Base-by-base conservation (phyloP, 2,797 vertebrate species). In the Tadarida brasiliensis region DNA sequence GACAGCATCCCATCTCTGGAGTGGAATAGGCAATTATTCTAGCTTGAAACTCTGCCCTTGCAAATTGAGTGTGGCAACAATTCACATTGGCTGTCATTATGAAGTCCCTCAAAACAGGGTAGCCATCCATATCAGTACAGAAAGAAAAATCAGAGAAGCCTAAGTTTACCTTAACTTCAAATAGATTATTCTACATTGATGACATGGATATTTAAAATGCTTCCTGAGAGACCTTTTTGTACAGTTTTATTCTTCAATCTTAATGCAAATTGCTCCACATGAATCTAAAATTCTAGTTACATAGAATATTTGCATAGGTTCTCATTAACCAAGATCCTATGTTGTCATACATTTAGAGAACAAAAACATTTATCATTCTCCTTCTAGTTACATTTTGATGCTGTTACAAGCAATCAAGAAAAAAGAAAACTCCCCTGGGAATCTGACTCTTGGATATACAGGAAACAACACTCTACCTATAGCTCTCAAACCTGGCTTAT, bases 11-110 rank as follows among this genome's bases (percentile, higher is more conserved):
- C 91, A 92, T 95, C 87, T 96, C 94, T 94, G 80, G 47, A 92
- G 87, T 92, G 73, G 88, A 97, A 96, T 57, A 96, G 85, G 94
- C 85, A 94, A 97, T 96, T 96, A 96, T 78, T 96, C 87, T 81
- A 88, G 77, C 49, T 92, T 96, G 96, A 96, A 95, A 96, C 59
- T 94, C 88, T 96, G 86, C 92, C 86, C 76, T 96, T 93, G 82
- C 86, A 96, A 97, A 97, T 81, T 94, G 82, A 96, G 71, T 96
- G 81, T 96, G 91, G 96, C 91, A 94, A 84, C 93, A 96, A 95
- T 91, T 94, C 97, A 97, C 90, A 92, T 9, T 94, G 92, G 9
- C 90, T 94, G 89, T 90, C 92, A 71, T 94, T 96, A 93, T 78
- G 88, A 80, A 94, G 90, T 92, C 35, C 57, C 82, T 90, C 47